These are phyloP conservation scores for Scomberomorus guttatus DNA, from an alignment of 2,797 vertebrate genomes.

Conservation along the genomic window DNA sequence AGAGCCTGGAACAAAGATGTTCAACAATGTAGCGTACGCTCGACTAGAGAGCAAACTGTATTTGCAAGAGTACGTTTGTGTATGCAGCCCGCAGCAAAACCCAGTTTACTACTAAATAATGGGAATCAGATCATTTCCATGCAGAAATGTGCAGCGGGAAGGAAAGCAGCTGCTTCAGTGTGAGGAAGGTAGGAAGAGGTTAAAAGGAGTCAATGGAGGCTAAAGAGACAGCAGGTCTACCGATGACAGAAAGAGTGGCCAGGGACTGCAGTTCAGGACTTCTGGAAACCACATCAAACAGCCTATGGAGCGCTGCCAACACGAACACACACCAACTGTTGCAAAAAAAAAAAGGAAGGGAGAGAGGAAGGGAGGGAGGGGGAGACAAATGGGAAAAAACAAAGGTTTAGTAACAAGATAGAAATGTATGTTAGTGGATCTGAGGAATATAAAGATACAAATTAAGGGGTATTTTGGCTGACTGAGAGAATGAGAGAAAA, in stretches of 20 bases:
- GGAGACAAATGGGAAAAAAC: slow-evolving; percentile 45
- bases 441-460: slow-evolving; percentile 12
- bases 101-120: slow-evolving; percentile 78
- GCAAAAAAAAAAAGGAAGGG: slow-evolving; percentile 51
- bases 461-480: not conserved
- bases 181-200: slow-evolving; percentile 84
- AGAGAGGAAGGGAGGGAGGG: slow-evolving; percentile 24
- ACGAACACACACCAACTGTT: slow-evolving; percentile 87
- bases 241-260: slow-evolving; percentile 87
- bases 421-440: slow-evolving; percentile 45
- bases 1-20: slow-evolving; percentile 46
- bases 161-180: slow-evolving; percentile 85
- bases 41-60: slow-evolving; percentile 17
- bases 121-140: slow-evolving; percentile 80
- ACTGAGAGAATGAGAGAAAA: not conserved
- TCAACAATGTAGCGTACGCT: slow-evolving; percentile 10
- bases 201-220: slow-evolving; percentile 91
- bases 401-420: slow-evolving; percentile 57
- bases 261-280: slow-evolving; percentile 86
- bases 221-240: slow-evolving; percentile 90
- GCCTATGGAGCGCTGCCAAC: slow-evolving; percentile 85
- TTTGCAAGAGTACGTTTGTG: slow-evolving; percentile 51
- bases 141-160: slow-evolving; percentile 75
- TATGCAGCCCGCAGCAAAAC: slow-evolving; percentile 66
- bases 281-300: slow-evolving; percentile 91